phyloP scores from a whole-genome alignment of 2,888 invertebrate genomes.

The Gnatocerus cornutus region DNA sequence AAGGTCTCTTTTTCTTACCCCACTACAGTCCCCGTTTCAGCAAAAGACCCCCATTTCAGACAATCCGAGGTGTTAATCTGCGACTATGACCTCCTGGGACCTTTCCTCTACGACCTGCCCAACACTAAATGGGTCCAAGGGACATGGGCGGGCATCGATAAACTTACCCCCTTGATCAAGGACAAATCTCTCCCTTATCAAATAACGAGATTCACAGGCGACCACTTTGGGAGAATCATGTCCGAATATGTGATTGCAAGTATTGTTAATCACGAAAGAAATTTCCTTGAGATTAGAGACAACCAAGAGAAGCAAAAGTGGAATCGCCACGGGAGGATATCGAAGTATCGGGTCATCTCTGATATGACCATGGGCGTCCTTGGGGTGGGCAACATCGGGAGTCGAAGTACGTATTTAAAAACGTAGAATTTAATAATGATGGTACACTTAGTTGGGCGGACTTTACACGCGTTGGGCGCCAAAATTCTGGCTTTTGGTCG shows the following conservation, averaged over 20 bases:
- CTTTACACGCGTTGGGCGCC: constrained; percentile 71
- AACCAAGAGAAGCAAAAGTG: constrained; percentile 67
- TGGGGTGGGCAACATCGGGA: constrained; percentile 74
- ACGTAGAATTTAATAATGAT: no score
- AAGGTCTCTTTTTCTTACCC: neutral
- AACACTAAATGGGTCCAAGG: constrained; percentile 71
- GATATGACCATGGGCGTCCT: constrained; percentile 73
- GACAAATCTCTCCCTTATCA: constrained; percentile 55
- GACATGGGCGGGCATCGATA: constrained; percentile 72
- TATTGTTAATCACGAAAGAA: constrained; percentile 72
- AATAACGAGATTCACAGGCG: constrained; percentile 70
- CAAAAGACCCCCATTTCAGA: constrained; percentile 56
- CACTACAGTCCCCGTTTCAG: constrained; percentile 15
- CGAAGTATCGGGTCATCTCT: constrained; percentile 67
- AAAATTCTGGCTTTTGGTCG: constrained; percentile 62
- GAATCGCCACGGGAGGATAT: constrained; percentile 65
- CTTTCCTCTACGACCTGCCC: constrained; percentile 66
- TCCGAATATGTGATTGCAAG: constrained; percentile 72
- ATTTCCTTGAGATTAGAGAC: constrained; percentile 65
- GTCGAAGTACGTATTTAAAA: constrained; percentile 65
- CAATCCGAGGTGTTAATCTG: constrained; percentile 69
- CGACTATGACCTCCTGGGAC: constrained; percentile 69
- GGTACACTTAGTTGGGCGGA: constrained; percentile 71
- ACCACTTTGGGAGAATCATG: constrained; percentile 71
- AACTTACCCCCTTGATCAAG: constrained; percentile 60